A percentile compares a stretch with the other conserved stretches of the same genome.
phyloP scores from a whole-genome alignment of 2,113 vertebrate genomes.

The Nycticryphes semicollaris region DNA sequence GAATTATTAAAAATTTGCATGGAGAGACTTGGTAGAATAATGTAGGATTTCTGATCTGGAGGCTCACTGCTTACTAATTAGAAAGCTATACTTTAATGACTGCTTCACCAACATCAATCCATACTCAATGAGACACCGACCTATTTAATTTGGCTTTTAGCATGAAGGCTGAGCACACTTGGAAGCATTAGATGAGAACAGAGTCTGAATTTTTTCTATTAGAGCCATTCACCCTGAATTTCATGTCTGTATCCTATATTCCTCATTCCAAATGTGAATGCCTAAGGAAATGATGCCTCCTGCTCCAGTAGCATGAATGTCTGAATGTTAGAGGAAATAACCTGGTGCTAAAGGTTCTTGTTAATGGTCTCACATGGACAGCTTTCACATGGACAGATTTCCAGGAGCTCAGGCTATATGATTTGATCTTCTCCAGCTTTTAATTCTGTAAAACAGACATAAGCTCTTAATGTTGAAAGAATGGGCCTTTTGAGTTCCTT shows the following conservation, averaged over 20 bases:
- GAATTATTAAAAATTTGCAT: background rate
- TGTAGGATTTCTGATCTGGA: background rate
- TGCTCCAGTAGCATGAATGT: background rate
- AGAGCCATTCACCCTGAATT: background rate
- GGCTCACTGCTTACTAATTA: background rate
- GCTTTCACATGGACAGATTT: background rate
- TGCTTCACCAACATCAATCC: background rate
- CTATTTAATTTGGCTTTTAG: background rate
- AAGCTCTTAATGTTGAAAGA: background rate
- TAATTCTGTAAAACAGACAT: background rate
- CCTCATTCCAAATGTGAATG: background rate
- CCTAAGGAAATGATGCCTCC: background rate
- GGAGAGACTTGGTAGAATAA: background rate
- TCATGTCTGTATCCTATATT: background rate
- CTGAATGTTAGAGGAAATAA: background rate
- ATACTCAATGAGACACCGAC: background rate
- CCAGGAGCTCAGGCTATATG: background rate
- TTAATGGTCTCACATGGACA: background rate
- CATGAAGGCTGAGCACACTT: background rate
- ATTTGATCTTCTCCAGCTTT: background rate
- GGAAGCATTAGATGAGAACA: background rate
- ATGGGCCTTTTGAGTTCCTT: background rate
- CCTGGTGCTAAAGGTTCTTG: fast-evolving
- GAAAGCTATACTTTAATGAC: background rate
- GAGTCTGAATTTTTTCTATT: background rate